phyloP scores from a whole-genome alignment of 1,140 invertebrate genomes.

The Anagrus nilaparvatae region DNA sequence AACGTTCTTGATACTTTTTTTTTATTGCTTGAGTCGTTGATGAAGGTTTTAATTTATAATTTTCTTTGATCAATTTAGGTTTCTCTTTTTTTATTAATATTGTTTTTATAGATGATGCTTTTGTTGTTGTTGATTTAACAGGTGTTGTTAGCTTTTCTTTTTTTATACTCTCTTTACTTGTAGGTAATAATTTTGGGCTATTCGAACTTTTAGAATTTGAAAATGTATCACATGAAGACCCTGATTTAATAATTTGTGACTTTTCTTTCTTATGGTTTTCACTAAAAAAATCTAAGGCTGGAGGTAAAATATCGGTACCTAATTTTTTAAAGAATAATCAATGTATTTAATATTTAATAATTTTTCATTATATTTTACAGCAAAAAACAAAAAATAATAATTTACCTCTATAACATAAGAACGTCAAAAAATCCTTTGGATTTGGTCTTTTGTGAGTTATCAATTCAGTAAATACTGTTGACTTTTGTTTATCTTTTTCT shows the following conservation, averaged over 20 bases:
- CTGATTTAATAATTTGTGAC: no score
- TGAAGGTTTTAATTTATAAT: slow-evolving; percentile 30
- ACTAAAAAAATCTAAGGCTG: slow-evolving; percentile 67
- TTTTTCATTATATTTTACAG: slow-evolving; percentile 5
- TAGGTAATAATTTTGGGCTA: no score
- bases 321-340: slow-evolving; percentile 17
- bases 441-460: slow-evolving; percentile 65
- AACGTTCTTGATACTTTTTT: slow-evolving; percentile 54
- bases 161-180: no score
- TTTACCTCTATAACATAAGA: slow-evolving; percentile 74
- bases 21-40: slow-evolving; percentile 48
- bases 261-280: slow-evolving; percentile 35
- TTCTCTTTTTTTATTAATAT: slow-evolving; percentile 24
- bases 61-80: slow-evolving; percentile 19
- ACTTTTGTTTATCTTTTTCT: slow-evolving; percentile 45
- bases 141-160: slow-evolving; percentile 15
- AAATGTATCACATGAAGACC: no score
- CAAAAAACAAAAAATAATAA: slow-evolving; percentile 7
- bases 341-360: slow-evolving; percentile 11
- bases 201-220: no score
- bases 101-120: no score
- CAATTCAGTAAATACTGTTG: slow-evolving; percentile 44
- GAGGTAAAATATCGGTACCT: slow-evolving; percentile 63
- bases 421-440: slow-evolving; percentile 84
- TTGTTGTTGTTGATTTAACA: slow-evolving; percentile 25